Evolutionary conservation across 1,140 invertebrate species (phyloP), one percentile per base, ranked within the genome.

Genomic region (Onthophagus taurus): DNA sequence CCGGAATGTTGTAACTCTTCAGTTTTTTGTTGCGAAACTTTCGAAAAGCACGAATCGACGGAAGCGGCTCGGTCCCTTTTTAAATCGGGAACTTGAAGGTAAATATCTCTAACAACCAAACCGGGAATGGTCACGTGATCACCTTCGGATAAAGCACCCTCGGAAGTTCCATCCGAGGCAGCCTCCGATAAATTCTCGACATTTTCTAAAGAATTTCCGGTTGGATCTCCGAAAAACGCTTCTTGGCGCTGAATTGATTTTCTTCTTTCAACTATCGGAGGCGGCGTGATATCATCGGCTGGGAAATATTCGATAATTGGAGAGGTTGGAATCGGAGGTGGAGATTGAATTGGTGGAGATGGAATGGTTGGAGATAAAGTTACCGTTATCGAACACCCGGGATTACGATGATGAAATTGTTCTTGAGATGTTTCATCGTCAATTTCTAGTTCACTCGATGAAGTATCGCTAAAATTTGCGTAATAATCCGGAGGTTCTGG

Each of bases 11-110:
- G 69, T 37, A 77, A 48, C 51, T 83, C 75, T 47, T 82, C 80
- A 6, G 77, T 76, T 57, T 81, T 79, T 2, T 72, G 72, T 20
- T 72, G 70, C 2, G 76, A 74, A 17, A 83, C 75, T 62, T 85
- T 85, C 19, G 77, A 74, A 54, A 78, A 80, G 53, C 84, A 85
- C 2, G 85, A 86, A 59, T 89, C 86, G 2, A 89, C 83, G 0
- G 85, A 88, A 2, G 85, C 86, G 2, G 86, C 85, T 0, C 86
- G 72, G 54, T 89, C 86, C 1, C 85, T 69, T 52, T 82, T 82
- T 41, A 88, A 61, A 52, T 88, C 83, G 1, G 84, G 85, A n/a
- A 88, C 84, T 11, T 81, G 76, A 1, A 87, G 65, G 56, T 85
- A 89, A 41, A 87, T 85, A 54, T 88, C 84, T 14, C 78, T 70